These are phyloP conservation scores for Nebria salina DNA, from an alignment of 2,888 invertebrate species.

Conservation along the genomic window DNA sequence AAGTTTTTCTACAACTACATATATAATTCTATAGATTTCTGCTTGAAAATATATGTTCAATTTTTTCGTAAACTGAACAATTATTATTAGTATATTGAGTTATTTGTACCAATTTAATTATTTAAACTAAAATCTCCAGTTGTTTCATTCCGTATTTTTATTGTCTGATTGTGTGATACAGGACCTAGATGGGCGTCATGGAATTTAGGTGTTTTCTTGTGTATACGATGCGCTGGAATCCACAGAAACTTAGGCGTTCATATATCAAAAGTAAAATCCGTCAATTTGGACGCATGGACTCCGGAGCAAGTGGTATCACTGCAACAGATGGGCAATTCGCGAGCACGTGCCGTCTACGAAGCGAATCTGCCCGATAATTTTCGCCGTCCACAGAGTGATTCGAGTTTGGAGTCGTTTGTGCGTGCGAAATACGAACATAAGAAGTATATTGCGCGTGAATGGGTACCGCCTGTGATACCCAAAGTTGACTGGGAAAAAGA, in stretches of 20 bases:
- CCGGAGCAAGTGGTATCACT: constrained; percentile 90
- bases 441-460: constrained; percentile 98
- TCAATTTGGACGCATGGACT: constrained; percentile 98
- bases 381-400: constrained; percentile 93
- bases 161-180: constrained; percentile 59
- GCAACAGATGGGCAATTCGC: constrained; percentile 98
- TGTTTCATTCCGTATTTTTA: background rate
- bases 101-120: no score
- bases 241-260: constrained; percentile 98
- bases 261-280: constrained; percentile 98
- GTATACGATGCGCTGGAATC: constrained; percentile 98
- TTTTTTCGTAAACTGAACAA: no score
- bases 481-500: constrained; percentile 89
- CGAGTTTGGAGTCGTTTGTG: constrained; percentile 94
- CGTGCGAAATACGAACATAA: constrained; percentile 98
- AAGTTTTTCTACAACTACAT: no score
- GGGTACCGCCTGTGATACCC: constrained; percentile 88
- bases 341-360: constrained; percentile 96
- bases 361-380: constrained; percentile 96
- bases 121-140: background rate
- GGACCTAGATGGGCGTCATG: constrained; percentile 99
- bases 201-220: constrained; percentile 98
- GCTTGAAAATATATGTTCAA: no score
- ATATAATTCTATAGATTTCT: no score
- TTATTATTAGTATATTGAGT: no score